Percentiles rank a stretch among this genome's conserved stretches.
Evolutionary conservation across 2,113 vertebrate species (phyloP).

Genomic region (Alectura lathami): DNA sequence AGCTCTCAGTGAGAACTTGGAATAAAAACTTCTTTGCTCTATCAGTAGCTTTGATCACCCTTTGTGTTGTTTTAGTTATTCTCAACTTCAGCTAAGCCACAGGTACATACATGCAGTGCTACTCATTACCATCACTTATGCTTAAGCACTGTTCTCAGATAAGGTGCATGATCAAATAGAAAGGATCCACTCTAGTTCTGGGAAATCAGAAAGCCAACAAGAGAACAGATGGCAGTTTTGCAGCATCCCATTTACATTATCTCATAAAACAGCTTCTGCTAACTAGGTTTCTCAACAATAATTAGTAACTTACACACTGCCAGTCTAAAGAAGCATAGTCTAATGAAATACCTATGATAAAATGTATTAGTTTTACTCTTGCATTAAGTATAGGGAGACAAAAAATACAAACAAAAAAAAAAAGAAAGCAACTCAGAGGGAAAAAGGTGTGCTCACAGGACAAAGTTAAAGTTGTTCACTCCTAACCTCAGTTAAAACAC

Average conservation of each 20-base stretch:
- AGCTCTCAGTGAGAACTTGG: not conserved
- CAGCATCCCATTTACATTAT: not conserved
- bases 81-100: not conserved
- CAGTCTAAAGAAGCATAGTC: not conserved
- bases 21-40: not conserved
- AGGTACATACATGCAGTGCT: not conserved
- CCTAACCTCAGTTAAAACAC: not conserved
- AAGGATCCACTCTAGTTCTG: not conserved
- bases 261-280: not conserved
- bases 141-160: not conserved
- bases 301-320: not conserved
- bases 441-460: not conserved
- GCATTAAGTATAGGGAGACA: not conserved
- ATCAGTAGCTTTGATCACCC: not conserved
- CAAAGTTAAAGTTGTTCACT: not conserved
- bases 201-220: not conserved
- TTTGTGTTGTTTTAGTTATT: not conserved
- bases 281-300: not conserved
- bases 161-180: not conserved
- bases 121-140: not conserved
- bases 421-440: not conserved
- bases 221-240: not conserved
- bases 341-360: rapidly evolving
- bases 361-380: not conserved
- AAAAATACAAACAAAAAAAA: not conserved